A percentile compares a stretch with the other conserved stretches of the same genome.
Conservation (phyloP, 2,797 vertebrate genomes). For the Poecilia wingei region DNA sequence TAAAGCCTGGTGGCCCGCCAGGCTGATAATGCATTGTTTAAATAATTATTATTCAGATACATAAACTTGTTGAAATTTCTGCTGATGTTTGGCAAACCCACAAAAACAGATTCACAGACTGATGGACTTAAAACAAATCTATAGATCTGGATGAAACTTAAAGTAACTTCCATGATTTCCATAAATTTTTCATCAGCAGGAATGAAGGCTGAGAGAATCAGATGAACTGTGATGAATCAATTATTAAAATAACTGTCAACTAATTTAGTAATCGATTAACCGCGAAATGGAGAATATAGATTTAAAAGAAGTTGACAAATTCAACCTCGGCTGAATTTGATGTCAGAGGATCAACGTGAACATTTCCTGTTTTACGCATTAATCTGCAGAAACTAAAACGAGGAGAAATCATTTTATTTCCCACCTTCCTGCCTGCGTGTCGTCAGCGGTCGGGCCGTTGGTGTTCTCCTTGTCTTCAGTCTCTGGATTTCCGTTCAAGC, state of each 20-base stretch:
- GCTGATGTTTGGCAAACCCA: not conserved
- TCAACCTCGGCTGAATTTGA: not conserved
- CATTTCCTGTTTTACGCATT: not conserved
- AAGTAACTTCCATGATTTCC: not conserved
- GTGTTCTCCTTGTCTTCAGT: slow-evolving; percentile 76
- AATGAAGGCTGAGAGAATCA: too few relatives aligned
- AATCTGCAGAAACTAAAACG: not conserved
- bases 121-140: not conserved
- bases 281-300: too few relatives aligned
- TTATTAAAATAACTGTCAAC: too few relatives aligned
- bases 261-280: too few relatives aligned
- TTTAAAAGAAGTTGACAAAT: too few relatives aligned
- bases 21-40: too few relatives aligned
- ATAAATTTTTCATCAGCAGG: not conserved
- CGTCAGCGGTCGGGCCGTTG: slow-evolving; percentile 67
- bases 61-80: not conserved
- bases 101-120: not conserved
- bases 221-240: too few relatives aligned
- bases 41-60: not conserved
- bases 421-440: slow-evolving; percentile 82
- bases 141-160: not conserved
- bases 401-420: slow-evolving; percentile 15
- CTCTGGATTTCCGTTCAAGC: slow-evolving; percentile 77
- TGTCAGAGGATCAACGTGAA: not conserved
- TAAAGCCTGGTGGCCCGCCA: too few relatives aligned